Conservation (phyloP, 1,140 invertebrate species). For the Brachionus paranguensis region DNA sequence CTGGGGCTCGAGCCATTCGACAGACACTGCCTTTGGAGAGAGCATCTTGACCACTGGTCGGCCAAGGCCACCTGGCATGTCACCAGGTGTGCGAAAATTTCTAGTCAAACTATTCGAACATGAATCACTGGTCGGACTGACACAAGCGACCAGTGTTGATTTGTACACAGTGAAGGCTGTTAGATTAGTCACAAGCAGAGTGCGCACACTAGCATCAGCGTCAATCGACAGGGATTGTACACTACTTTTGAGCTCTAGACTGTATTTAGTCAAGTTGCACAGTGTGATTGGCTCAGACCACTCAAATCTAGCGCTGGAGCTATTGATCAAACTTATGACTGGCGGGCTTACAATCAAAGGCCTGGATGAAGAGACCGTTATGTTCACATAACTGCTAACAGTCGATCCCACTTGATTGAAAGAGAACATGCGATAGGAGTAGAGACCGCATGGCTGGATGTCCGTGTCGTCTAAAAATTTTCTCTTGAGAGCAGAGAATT, state of each 20-base stretch:
- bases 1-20: constrained; percentile 11
- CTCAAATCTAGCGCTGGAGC: not conserved
- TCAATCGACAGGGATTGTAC: not conserved
- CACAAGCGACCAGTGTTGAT: not conserved
- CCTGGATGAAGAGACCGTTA: not conserved
- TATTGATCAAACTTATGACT: not conserved
- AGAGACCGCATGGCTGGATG: constrained; percentile 10
- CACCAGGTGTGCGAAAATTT: constrained; percentile 2
- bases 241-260: not conserved
- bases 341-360: not conserved
- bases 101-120: not conserved
- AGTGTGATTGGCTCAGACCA: constrained; percentile 5
- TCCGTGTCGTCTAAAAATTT: constrained; percentile 4
- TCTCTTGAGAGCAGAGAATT: not conserved
- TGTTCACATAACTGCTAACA: not conserved
- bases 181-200: not conserved
- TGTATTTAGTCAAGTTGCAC: not conserved
- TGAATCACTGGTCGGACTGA: not conserved
- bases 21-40: not conserved
- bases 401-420: constrained; percentile 1
- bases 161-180: not conserved
- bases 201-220: not conserved
- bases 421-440: not conserved
- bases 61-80: not conserved
- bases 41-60: not conserved